Conservation (phyloP, 2,113 vertebrate genomes). For the Semicossyphus pulcher region DNA sequence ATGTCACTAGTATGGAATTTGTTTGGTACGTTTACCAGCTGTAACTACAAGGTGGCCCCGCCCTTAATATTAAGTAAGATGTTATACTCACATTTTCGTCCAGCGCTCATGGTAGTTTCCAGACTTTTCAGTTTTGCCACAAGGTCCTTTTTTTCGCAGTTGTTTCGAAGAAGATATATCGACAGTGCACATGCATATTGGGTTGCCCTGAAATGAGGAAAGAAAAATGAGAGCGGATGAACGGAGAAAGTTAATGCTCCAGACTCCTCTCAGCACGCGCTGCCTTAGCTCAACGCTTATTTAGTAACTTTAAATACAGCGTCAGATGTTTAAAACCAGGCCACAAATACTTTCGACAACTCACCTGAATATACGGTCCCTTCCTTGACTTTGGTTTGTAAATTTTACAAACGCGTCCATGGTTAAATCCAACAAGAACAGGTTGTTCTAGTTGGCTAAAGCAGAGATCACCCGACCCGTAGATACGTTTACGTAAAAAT, state of each 20-base stretch:
- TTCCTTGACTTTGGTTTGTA: slow-evolving; percentile 89
- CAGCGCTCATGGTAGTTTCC: slow-evolving; percentile 92
- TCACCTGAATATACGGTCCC: slow-evolving; percentile 92
- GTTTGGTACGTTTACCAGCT: no score
- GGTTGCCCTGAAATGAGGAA: slow-evolving; percentile 86
- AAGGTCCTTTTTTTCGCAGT: slow-evolving; percentile 82
- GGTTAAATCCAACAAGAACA: slow-evolving; percentile 31
- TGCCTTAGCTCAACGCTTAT: no score
- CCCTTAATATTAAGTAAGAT: no score
- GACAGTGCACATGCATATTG: slow-evolving; percentile 94
- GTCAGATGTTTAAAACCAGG: neutral
- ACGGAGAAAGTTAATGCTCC: neutral
- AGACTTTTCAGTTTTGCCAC: slow-evolving; percentile 88
- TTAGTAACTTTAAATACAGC: neutral
- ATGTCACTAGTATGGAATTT: no score
- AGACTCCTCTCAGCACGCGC: no score
- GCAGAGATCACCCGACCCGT: neutral
- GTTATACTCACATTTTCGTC: slow-evolving; percentile 93
- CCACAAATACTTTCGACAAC: neutral
- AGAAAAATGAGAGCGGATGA: neutral
- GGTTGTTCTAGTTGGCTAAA: slow-evolving; percentile 40
- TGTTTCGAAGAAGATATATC: slow-evolving; percentile 88
- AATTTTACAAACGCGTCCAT: slow-evolving; percentile 89
- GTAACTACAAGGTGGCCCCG: no score
- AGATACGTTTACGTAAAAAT: neutral